Evolutionary conservation across 2,113 vertebrate genomes (phyloP), one percentile per base, ranked within the genome.

Genomic region (Miniopterus natalensis): DNA sequence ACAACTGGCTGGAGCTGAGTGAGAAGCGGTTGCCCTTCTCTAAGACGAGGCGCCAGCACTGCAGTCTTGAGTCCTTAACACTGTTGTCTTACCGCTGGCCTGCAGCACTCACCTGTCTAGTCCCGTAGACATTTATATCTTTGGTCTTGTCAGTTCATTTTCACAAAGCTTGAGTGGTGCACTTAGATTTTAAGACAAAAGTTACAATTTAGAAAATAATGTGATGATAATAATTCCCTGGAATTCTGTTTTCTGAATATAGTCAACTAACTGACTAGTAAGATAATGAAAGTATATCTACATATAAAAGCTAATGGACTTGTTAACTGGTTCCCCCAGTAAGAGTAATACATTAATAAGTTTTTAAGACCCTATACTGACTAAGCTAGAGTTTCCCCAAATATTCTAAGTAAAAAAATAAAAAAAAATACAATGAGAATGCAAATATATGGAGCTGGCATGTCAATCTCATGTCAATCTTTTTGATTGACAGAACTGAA

Each of bases 61-160:
- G 2, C 25, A 20, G 68, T 61, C 55, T 73, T 29, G 23, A 84
- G 5, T 20, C 42, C 47, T 86, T 21, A 3, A 40, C 57, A 11
- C 42, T 40, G 31, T 18, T 84, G 3, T 61, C 25, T 59, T 59
- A 75, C 8, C 63, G 42, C 21, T 78, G 80, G 81, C 53, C 80
- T 68, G 14, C 2, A 11, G 47, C 86, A 65, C 25, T 84, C 31
- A 53, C 1, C 25, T 94, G 81, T 78, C 85, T 92, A 92, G 10
- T 59, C 71, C 59, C 57, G 11, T 36, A 74, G 74, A 25, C 51
- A 12, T 21, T 66, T 90, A 27, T 47, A 94, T 88, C 92, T 77
- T 91, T 61, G 68, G 74, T 49, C 47, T 49, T 92, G 68, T 63
- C 94, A 89, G 36, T 71, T 95, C 59, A 89, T 71, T 85, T 96